Conservation (phyloP, 2,888 invertebrate species). For the Plagiodera versicolora region DNA sequence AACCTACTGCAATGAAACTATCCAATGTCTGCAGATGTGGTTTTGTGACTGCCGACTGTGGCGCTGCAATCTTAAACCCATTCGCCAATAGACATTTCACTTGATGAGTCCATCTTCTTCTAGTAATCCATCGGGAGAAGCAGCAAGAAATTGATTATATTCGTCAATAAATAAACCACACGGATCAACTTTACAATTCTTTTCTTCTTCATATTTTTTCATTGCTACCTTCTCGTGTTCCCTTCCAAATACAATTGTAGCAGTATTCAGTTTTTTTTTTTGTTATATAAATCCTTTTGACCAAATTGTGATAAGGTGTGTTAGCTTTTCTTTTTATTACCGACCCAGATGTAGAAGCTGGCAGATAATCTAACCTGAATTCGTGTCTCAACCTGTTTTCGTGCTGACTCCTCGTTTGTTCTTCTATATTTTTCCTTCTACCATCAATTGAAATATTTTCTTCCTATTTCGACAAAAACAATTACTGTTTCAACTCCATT, state of each 20-base stretch:
- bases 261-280: not conserved
- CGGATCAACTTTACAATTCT: not conserved
- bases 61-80: too few relatives aligned
- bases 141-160: not conserved
- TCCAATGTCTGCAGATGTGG: too few relatives aligned
- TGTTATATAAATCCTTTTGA: not conserved
- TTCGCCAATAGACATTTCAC: not conserved
- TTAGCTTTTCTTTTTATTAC: not conserved
- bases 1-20: too few relatives aligned
- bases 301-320: not conserved
- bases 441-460: not conserved
- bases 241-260: not conserved
- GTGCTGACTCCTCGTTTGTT: conserved; percentile 1
- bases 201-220: not conserved
- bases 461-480: not conserved
- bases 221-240: not conserved
- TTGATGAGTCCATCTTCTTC: not conserved
- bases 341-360: not conserved
- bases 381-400: not conserved
- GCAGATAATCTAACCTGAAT: not conserved
- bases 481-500: not conserved
- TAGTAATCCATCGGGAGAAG: not conserved
- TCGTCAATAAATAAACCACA: not conserved
- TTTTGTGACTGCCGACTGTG: too few relatives aligned
- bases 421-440: not conserved